Base-by-base conservation (phyloP, 2,797 vertebrate genomes). In the Acanthurus leucopareius region DNA sequence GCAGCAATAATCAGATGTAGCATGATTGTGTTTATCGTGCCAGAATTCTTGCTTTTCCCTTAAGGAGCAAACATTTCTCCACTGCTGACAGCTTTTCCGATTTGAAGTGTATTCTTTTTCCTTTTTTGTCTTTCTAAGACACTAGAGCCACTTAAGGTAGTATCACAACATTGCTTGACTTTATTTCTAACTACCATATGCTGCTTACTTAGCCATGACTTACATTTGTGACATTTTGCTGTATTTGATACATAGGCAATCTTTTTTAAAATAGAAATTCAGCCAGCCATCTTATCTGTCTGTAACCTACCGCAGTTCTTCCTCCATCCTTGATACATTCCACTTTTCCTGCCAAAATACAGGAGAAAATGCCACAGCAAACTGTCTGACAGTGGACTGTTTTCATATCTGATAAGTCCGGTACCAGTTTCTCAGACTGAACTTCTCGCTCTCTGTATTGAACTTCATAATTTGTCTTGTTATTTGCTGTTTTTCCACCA, bases 341-440 rank as follows among this genome's bases (percentile, higher is more conserved):
- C 20, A 22, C n/a, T 68, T 47, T 48, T 42, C 48, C 71, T 68
- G 47, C 19, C 17, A 25, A 53, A 64, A 64, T 66, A 32, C 62
- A n/a, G 11, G 22, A 47, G 47, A 52, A 65, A 59, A 58, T 14
- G 7, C 68, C 44, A 48, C 1, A 2, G 16, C 17, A 44, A 17
- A 28, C 44, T 16, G 25, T 66, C 15, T n/a, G 63, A 25, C 53
- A 51, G 10, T n/a, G 10, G 42, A 69, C 10, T 4, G 6, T 64
- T 67, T 73, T 54, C 14, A 42, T 19, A 20, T 80, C 25, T 67
- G 48, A 80, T 40, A n/a, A 11, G 19, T 51, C 63, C 28, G 2
- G 48, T 54, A 38, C 17, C 0, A 0, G 53, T 77, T 74, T 73
- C 47, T 71, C 61, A 64, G 7, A 20, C 16, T 28, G 20, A 66